Conservation (phyloP, 2,797 vertebrate species). For the Setipinna tenuifilis region DNA sequence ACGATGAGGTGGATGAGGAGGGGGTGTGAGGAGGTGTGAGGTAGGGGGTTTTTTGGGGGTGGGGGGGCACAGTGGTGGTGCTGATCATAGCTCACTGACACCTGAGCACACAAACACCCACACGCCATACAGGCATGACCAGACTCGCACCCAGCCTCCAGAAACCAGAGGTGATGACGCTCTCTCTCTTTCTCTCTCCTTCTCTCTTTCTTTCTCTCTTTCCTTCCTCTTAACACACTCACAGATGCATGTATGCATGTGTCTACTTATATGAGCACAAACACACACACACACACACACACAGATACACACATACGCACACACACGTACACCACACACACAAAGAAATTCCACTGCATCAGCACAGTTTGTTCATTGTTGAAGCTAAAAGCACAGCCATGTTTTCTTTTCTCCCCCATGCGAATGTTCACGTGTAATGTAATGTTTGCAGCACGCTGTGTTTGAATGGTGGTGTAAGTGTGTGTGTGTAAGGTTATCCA, state of each 20-base stretch:
- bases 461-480: not conserved
- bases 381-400: not conserved
- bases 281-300: slow-evolving; percentile 6
- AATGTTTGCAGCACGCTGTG: too few relatives aligned
- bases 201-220: not conserved
- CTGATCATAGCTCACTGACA: slow-evolving; percentile 31
- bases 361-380: not conserved
- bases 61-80: slow-evolving; percentile 23
- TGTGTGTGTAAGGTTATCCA: not conserved
- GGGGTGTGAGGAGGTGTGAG: too few relatives aligned
- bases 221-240: too few relatives aligned
- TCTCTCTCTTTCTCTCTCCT: not conserved
- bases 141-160: slow-evolving; percentile 33
- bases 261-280: not conserved
- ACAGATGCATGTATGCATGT: not conserved
- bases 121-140: slow-evolving; percentile 29
- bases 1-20: too few relatives aligned
- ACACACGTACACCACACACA: not conserved
- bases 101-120: slow-evolving; percentile 30
- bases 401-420: not conserved
- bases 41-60: too few relatives aligned
- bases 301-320: not conserved
- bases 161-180: not conserved
- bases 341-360: not conserved
- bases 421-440: not conserved